A percentile compares a stretch with the other conserved stretches of the same genome.
Conservation (phyloP, 2,797 vertebrate genomes). For the Coluber constrictor region DNA sequence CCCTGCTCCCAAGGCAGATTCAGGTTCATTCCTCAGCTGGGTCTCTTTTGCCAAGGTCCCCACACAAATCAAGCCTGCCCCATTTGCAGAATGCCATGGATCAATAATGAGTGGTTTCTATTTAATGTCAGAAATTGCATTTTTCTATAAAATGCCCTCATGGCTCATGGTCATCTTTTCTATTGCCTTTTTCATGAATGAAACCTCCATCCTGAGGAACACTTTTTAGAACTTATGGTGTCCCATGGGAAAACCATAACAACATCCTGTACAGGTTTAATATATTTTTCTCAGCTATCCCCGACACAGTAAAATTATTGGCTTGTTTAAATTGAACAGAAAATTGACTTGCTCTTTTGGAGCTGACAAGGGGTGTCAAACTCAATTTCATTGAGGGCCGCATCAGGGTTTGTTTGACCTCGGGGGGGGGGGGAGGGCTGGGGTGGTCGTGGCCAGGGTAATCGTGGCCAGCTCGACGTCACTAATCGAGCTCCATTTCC, state of each 20-base stretch:
- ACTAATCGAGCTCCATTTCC: too few species aligned
- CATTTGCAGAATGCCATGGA: neutral
- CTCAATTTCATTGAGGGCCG: too few species aligned
- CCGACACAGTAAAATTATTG: neutral
- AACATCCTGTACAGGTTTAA: neutral
- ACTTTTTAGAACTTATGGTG: neutral
- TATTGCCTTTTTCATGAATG: neutral
- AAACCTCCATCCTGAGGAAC: neutral
- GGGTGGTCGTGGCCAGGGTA: too few species aligned
- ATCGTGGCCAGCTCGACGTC: too few species aligned
- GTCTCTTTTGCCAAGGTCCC: neutral
- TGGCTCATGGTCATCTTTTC: neutral
- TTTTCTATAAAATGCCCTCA: neutral
- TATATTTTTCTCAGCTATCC: neutral
- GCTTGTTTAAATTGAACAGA: neutral
- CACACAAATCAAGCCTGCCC: neutral
- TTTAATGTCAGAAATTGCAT: neutral
- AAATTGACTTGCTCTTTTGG: neutral
- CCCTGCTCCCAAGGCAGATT: neutral
- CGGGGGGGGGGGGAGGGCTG: too few species aligned
- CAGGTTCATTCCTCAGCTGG: neutral
- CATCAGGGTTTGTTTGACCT: too few species aligned
- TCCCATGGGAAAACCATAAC: neutral
- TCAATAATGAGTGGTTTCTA: neutral
- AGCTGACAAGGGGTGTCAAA: neutral